These are phyloP conservation scores for Dryomyza anilis DNA, from an alignment of 2,888 invertebrate genomes.

Conservation along the genomic window DNA sequence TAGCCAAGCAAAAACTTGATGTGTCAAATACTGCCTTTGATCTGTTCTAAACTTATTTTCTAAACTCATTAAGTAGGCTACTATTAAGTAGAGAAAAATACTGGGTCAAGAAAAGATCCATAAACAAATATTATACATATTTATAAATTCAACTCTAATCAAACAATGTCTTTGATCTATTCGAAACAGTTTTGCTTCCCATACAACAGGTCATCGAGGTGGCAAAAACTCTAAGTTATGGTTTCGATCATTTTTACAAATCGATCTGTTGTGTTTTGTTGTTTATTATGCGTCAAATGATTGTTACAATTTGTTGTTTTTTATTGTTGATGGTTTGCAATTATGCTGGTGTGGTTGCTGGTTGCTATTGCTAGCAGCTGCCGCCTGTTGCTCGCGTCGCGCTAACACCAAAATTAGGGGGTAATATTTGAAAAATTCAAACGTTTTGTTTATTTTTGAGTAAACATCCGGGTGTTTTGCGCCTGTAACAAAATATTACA, in stretches of 20 bases:
- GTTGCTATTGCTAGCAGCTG: background rate
- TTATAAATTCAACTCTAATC: background rate
- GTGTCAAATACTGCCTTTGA: too few relatives aligned
- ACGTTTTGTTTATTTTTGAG: constrained; percentile 47
- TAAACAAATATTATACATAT: too few relatives aligned
- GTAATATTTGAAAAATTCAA: constrained; percentile 1
- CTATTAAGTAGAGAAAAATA: background rate
- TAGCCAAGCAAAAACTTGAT: too few relatives aligned
- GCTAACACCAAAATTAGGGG: too few relatives aligned
- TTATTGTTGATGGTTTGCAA: background rate
- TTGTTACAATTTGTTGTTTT: constrained; percentile 24
- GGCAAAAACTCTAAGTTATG: background rate
- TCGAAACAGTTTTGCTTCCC: too few relatives aligned
- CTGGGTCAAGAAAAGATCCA: background rate
- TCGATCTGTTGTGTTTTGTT: constrained; percentile 12
- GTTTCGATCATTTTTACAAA: background rate
- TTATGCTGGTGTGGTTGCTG: background rate
- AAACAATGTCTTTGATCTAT: too few relatives aligned
- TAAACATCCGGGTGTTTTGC: constrained; percentile 54
- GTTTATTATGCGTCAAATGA: constrained; percentile 26
- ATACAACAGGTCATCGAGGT: too few relatives aligned
- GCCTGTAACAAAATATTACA: constrained; percentile 52
- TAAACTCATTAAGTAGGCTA: background rate
- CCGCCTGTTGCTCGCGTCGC: background rate
- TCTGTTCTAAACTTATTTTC: too few relatives aligned